phyloP scores from a whole-genome alignment of 1,140 invertebrate species.

The Caerostris darwini region DNA sequence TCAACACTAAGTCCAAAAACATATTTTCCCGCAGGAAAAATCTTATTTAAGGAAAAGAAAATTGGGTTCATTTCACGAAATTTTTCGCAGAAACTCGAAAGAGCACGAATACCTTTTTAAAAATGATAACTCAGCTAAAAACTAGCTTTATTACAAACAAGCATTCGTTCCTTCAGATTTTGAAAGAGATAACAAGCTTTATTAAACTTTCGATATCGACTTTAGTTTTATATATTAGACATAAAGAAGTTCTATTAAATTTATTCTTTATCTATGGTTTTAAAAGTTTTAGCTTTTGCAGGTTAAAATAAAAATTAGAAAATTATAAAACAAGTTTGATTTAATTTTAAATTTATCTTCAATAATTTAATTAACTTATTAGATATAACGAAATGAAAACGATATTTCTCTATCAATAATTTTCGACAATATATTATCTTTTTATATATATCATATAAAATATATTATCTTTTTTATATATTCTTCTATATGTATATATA shows the following conservation, averaged over 20 bases:
- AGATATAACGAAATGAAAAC: too few species aligned
- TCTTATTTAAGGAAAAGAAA: background rate
- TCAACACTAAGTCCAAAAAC: background rate
- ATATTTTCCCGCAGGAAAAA: background rate
- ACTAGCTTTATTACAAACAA: background rate
- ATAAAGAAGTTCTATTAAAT: background rate
- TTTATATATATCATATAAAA: too few species aligned
- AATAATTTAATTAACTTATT: too few species aligned
- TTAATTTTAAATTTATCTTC: too few species aligned
- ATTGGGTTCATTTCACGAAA: slow-evolving; percentile 18
- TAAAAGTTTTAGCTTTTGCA: background rate
- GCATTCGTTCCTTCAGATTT: background rate
- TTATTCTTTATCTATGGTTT: background rate
- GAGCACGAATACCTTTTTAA: background rate
- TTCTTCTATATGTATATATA: too few species aligned
- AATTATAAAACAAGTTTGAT: too few species aligned
- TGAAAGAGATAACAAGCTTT: background rate
- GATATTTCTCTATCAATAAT: too few species aligned
- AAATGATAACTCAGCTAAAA: background rate
- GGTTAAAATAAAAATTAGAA: background rate
- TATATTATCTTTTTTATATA: too few species aligned
- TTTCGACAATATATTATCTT: too few species aligned
- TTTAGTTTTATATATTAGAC: background rate
- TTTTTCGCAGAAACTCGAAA: background rate
- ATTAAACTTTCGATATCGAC: background rate